These are phyloP conservation scores for Periparus ater DNA, from an alignment of 2,797 vertebrate genomes.

Conservation along the genomic window DNA sequence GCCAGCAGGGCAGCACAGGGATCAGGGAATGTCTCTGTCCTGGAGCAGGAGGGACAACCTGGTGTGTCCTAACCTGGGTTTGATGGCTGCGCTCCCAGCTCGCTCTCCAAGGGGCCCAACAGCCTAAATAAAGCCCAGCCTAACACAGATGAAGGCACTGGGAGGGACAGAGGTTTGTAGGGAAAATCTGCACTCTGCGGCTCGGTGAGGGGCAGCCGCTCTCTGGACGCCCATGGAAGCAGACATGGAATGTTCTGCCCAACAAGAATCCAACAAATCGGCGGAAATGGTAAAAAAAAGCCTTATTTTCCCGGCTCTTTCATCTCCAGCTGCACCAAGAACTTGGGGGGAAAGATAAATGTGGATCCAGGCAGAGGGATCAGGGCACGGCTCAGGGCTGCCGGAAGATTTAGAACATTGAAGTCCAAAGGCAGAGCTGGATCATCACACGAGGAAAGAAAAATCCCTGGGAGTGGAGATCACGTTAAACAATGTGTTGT, in stretches of 20 bases:
- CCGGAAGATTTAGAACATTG: slow-evolving; percentile 11
- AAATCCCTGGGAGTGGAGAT: slow-evolving; percentile 30
- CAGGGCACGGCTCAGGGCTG: not conserved
- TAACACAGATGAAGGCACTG: not conserved
- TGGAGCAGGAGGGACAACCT: rapidly evolving
- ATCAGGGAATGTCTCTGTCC: not conserved
- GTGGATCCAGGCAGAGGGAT: not conserved
- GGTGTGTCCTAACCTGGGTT: not conserved
- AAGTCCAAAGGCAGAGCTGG: not conserved
- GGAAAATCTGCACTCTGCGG: not conserved
- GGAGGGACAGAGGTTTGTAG: rapidly evolving
- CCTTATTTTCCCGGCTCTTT: not conserved
- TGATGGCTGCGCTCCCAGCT: not conserved
- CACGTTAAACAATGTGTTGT: slow-evolving; percentile 27
- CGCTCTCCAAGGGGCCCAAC: not conserved
- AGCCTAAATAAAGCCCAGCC: not conserved
- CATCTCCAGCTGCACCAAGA: not conserved
- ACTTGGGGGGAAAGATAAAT: not conserved
- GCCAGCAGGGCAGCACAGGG: rapidly evolving
- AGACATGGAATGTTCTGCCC: not conserved
- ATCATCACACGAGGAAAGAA: not conserved
- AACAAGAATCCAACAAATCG: not conserved
- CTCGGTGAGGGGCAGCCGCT: not conserved
- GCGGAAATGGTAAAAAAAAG: not conserved
- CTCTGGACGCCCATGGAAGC: rapidly evolving